Conservation (phyloP, 2,113 vertebrate genomes). For the Oncorhynchus clarkii region DNA sequence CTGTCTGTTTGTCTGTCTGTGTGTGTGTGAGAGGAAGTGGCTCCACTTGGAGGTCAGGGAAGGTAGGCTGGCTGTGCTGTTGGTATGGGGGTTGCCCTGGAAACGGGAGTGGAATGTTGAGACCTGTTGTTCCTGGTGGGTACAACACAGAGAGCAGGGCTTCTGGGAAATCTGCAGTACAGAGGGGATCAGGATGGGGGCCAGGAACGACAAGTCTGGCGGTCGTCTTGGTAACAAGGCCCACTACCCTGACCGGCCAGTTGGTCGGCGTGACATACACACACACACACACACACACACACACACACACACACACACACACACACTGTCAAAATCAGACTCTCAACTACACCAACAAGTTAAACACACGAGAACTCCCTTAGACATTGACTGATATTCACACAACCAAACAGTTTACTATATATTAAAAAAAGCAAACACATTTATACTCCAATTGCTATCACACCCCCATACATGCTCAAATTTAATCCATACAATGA, state of each 20-base stretch:
- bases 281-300: too few species aligned
- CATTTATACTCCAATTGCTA: too few species aligned
- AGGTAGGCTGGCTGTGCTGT: conserved; percentile 74
- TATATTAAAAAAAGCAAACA: too few species aligned
- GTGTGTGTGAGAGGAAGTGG: conserved; percentile 77
- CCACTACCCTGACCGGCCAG: conserved; percentile 16
- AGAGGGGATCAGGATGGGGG: conserved; percentile 41
- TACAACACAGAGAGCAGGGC: conserved; percentile 63
- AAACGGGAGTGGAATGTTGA: conserved; percentile 79
- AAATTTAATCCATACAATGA: too few species aligned
- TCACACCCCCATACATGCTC: too few species aligned
- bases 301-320: too few species aligned
- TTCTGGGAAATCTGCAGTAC: conserved; percentile 66
- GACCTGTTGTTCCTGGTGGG: conserved; percentile 73
- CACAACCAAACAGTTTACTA: too few species aligned
- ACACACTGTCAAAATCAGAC: too few species aligned
- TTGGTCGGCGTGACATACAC: background rate
- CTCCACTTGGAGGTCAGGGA: conserved; percentile 69
- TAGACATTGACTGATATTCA: too few species aligned
- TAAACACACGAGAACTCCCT: too few species aligned
- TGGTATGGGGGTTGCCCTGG: conserved; percentile 78
- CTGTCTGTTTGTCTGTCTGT: conserved; percentile 68
- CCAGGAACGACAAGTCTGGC: conserved; percentile 46
- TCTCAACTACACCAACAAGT: too few species aligned
- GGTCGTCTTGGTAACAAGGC: conserved; percentile 39